Evolutionary conservation across 2,797 vertebrate species (phyloP), one percentile per base, ranked within the genome.

Genomic region (Okamejei kenojei): DNA sequence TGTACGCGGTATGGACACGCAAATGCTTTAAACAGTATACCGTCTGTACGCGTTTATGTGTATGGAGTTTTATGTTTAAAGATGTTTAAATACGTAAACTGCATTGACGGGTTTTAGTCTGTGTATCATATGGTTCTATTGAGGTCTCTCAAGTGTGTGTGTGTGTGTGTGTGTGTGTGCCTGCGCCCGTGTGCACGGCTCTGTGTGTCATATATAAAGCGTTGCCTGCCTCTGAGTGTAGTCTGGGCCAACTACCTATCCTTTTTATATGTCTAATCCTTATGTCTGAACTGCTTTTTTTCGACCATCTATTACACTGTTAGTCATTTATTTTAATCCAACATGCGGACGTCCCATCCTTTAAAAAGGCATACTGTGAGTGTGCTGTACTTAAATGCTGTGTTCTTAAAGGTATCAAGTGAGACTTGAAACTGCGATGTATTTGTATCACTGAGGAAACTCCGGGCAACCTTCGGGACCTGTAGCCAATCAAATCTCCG

Each of bases 401-500:
- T 29, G 29, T 63, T 86, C 29, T 63, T 32, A 6, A 86, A 32
- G 82, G 29, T 86, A 86, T 86, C 58, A 63, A 65, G 61, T n/a
- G 63, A n/a, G 82, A 65, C 58, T 32, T 65, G 17, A 86, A 86
- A 86, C 58, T 86, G 82, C 84, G n/a, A 65, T 68, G 61, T 23
- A 88, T 88, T 88, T 68, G 61, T 63, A 68, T 68, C 84, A 65
- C 84, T 88, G 32, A 88, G 84, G 84, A 88, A 88, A 88, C 17
- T 88, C 84, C 6, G 84, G 68, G 61, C 84, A 88, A 68, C 84
- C 84, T 88, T 68, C 84, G 63, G 63, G 84, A 88, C 84, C 84
- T 88, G 84, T 88, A 88, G 84, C 84, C 61, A 88, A 88, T 68
- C 84, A 65, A 88, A 88, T 88, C 63, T 88, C 84, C 63, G 84